Evolutionary conservation across 2,113 vertebrate species (phyloP), one percentile per base, ranked within the genome.

Genomic region (Brachyhypopomus gauderio): DNA sequence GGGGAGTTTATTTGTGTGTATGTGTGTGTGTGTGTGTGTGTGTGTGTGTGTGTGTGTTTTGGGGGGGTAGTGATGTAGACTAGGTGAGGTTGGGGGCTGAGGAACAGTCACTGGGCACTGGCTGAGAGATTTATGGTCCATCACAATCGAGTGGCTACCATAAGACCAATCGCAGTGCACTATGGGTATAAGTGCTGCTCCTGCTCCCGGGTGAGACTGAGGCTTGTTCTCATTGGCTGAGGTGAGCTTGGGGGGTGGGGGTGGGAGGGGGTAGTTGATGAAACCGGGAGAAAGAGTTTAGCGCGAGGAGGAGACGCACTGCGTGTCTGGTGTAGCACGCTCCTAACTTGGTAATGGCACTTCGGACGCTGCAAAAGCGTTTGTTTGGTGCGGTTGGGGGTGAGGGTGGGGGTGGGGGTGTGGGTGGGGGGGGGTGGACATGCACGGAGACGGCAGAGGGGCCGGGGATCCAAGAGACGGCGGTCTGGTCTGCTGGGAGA

Each of bases 231-330:
- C 87, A 87, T 88, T 89, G 88, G 88, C 85, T 89, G 69, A 64
- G 84, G 87, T 86, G 75, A 25, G 86, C 82, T 86, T 81, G 83
- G 84, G 83, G 5, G 14, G 36, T 4, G 12, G 45, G 45, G 45
- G 20, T 27, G 73, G 78, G 82, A 88, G 81, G 73, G 85, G 80
- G 83, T 85, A 88, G 91, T 93, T 92, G 93, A 93, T 88, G 92
- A 92, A 94, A 92, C 89, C 86, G 25, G 55, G 87, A 89, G 92
- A 90, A 92, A 94, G 89, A 92, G 83, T 88, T 83, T 72, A 77
- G 84, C 52, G 63, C 67, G 81, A 62, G 45, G 63, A 75, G 75
- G 64, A 82, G 67, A 55, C 67, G n/a, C 78, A 66, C 84, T 85
- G 88, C 78, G 74, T 75, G 84, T 86, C 86, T 82, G 85, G 87